Percentiles rank a stretch among this genome's conserved stretches.
Conservation (phyloP, 2,797 vertebrate genomes). For the Microtus agrestis region DNA sequence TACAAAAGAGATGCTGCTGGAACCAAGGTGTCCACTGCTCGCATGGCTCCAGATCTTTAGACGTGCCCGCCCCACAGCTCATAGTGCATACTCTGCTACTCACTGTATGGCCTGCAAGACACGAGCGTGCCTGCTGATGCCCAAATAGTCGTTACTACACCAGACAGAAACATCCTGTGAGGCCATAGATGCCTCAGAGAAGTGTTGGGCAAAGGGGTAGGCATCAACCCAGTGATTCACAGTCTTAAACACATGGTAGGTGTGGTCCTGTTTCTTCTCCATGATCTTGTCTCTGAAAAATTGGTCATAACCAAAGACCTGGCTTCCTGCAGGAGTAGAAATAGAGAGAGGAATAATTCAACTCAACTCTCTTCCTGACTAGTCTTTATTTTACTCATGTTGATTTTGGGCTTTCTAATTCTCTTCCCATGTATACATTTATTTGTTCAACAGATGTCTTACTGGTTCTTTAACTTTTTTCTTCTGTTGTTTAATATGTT, state of each 20-base stretch:
- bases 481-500: neutral
- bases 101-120: slow-evolving; percentile 92
- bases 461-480: neutral
- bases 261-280: slow-evolving; percentile 94
- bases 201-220: slow-evolving; percentile 93
- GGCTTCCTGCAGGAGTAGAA: slow-evolving; percentile 84
- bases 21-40: slow-evolving; percentile 1
- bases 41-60: slow-evolving; percentile 32
- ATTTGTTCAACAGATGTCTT: slow-evolving; percentile 49
- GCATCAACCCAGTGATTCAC: slow-evolving; percentile 91
- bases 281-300: slow-evolving; percentile 93
- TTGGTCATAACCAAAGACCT: slow-evolving; percentile 91
- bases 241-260: slow-evolving; percentile 95
- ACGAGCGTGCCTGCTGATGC: slow-evolving; percentile 93
- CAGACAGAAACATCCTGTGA: slow-evolving; percentile 93
- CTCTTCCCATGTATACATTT: slow-evolving; percentile 49
- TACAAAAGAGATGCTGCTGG: slow-evolving; percentile 26
- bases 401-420: slow-evolving; percentile 59
- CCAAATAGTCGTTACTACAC: slow-evolving; percentile 98
- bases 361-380: slow-evolving; percentile 59
- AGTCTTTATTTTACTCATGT: slow-evolving; percentile 39
- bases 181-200: slow-evolving; percentile 86
- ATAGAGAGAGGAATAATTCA: slow-evolving; percentile 37
- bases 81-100: slow-evolving; percentile 67
- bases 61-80: neutral